Conservation (phyloP, 2,888 invertebrate species). For the Drosophila acutilabella region DNA sequence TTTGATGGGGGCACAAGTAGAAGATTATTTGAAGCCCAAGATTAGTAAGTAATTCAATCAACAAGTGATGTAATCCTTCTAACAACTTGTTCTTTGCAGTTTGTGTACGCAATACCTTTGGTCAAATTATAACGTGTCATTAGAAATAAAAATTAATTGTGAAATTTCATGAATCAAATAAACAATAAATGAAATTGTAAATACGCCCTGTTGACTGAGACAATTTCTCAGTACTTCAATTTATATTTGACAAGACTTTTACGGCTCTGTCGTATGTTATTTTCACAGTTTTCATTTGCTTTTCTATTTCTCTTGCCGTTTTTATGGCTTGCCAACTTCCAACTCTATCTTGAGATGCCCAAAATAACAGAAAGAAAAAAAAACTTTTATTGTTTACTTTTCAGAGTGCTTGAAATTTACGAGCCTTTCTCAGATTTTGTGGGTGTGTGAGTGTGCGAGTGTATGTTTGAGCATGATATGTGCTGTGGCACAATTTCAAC, state of each 20-base stretch:
- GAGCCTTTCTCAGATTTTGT: slow-evolving; percentile 25
- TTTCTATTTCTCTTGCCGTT: slow-evolving; percentile 44
- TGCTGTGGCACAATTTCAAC: slow-evolving; percentile 38
- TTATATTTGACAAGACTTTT: slow-evolving; percentile 53
- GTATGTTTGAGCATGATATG: slow-evolving; percentile 15
- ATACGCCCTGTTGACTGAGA: slow-evolving; percentile 4
- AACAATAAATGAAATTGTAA: slow-evolving; percentile 46
- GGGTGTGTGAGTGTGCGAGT: slow-evolving; percentile 21
- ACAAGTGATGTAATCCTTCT: background rate
- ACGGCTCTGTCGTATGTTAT: slow-evolving; percentile 31
- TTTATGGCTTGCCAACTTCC: slow-evolving; percentile 57
- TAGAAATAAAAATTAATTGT: slow-evolving; percentile 22
- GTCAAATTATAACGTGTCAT: slow-evolving; percentile 16
- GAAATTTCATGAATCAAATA: slow-evolving; percentile 26
- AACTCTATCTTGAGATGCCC: slow-evolving; percentile 59
- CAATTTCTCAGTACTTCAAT: slow-evolving; percentile 42
- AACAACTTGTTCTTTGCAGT: slow-evolving; percentile 14
- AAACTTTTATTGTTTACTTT: slow-evolving; percentile 71
- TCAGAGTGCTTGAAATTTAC: slow-evolving; percentile 66
- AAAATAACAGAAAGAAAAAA: slow-evolving; percentile 16
- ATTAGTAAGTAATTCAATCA: slow-evolving; percentile 25
- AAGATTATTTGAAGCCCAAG: slow-evolving; percentile 13
- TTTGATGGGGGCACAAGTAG: background rate
- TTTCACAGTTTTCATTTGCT: slow-evolving; percentile 43
- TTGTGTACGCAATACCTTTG: slow-evolving; percentile 11